phyloP scores from a whole-genome alignment of 2,797 vertebrate genomes.

The Microctenopoma lineatum region DNA sequence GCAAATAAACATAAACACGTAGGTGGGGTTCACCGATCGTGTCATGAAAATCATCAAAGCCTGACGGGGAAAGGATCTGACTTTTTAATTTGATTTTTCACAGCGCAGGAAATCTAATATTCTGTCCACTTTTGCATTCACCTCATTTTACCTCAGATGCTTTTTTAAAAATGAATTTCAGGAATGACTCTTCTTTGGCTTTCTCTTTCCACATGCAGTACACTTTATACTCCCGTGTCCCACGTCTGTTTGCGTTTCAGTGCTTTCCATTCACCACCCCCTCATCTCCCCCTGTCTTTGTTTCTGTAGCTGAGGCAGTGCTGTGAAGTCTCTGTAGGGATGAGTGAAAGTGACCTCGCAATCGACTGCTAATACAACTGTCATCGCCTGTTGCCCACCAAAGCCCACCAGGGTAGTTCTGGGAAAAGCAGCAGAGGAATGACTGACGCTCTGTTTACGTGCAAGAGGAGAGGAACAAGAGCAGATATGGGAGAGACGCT shows the following conservation, averaged over 20 bases:
- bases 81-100: conserved; percentile 9
- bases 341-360: conserved; percentile 80
- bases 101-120: conserved; percentile 15
- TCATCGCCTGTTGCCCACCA: conserved; percentile 75
- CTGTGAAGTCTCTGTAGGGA: conserved; percentile 72
- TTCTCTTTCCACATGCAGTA: neutral
- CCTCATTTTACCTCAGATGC: conserved; percentile 21
- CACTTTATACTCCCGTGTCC: neutral
- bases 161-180: conserved; percentile 21
- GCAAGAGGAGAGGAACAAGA: conserved; percentile 11
- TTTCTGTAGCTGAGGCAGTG: conserved; percentile 48
- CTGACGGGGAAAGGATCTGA: neutral
- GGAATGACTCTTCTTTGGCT: conserved; percentile 4
- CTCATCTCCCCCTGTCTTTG: conserved; percentile 41
- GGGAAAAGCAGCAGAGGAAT: conserved; percentile 38
- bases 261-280: conserved; percentile 36
- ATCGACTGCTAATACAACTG: conserved; percentile 86
- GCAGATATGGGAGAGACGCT: conserved; percentile 28
- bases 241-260: conserved; percentile 22
- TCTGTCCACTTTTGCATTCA: conserved; percentile 16
- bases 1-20: conserved; percentile 64
- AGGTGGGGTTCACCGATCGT: conserved; percentile 51
- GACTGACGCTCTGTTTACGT: neutral
- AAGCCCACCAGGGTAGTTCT: conserved; percentile 63
- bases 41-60: conserved; percentile 38